Evolutionary conservation across 2,113 vertebrate species (phyloP), one percentile per base, ranked within the genome.

Genomic region (Nestor notabilis): DNA sequence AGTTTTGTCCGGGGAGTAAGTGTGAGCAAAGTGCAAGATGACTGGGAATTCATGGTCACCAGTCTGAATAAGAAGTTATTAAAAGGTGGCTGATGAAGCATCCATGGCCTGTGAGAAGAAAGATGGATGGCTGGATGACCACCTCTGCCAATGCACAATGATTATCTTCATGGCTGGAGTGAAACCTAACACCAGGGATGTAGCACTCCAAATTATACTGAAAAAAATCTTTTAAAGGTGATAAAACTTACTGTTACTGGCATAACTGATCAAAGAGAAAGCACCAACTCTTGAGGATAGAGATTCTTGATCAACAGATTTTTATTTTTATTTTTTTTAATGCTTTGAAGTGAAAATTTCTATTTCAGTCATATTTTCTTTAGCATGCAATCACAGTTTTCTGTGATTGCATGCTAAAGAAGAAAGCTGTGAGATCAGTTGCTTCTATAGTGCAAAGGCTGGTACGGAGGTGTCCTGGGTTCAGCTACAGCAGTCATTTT

Each of bases 101-200:
- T 11, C 31, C 3, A 1, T 60, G 64, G 33, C 10, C 53, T 78
- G 41, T 28, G 12, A 93, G 68, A 28, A 64, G 21, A 58, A 88
- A 12, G n/a, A 10, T 25, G 37, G 44, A 2, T 24, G 49, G 33
- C 11, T 88, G 46, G 61, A 29, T 88, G 69, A 20, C 23, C 47
- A 33, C 14, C 12, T 83, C 58, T 94, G 46, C 37, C 78, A 83
- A 63, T 7, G n/a, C 31, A 21, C 17, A 24, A 17, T 21, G 7
- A 63, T 39, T 49, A 6, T 27, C 18, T 53, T 63, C 29, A 5
- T 8, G 24, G 28, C 58, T 70, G 37, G 14, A 17, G 15, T 66
- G 5, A 7, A 35, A n/a, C 24, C n/a, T 25, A 23, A 46, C 1
- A 0, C 69, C 47, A 27, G 55, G 5, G 1, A 19, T 47, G 33